Conservation (phyloP, 2,797 vertebrate species). For the Ficedula albicollis region DNA sequence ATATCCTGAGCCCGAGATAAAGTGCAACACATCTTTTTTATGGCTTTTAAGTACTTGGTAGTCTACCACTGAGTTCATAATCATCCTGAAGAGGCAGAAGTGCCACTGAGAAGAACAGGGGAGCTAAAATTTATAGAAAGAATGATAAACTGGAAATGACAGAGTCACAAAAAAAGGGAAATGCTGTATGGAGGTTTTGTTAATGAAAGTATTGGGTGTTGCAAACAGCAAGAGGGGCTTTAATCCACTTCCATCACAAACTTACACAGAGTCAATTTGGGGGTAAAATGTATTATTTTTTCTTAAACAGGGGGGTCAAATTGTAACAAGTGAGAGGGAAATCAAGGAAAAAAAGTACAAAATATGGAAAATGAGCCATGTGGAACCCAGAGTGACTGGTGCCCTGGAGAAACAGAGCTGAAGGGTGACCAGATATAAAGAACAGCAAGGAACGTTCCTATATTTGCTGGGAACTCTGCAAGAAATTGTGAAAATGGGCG, state of each 20-base stretch:
- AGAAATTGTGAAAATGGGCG: background rate
- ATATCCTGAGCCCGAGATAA: background rate
- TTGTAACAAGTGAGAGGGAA: background rate
- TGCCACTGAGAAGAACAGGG: background rate
- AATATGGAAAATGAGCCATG: background rate
- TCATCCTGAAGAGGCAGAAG: background rate
- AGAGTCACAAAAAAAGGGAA: background rate
- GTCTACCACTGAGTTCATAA: slow-evolving; percentile 13
- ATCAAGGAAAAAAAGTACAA: background rate
- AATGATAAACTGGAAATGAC: background rate
- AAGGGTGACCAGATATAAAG: background rate
- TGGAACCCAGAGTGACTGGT: background rate
- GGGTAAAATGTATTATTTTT: background rate
- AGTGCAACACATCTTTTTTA: background rate
- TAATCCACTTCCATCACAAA: background rate
- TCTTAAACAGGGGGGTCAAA: background rate
- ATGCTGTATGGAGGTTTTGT: background rate
- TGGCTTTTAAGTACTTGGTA: slow-evolving; percentile 15
- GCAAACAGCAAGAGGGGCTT: background rate
- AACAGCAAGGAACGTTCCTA: background rate
- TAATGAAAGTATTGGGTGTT: background rate
- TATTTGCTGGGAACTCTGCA: background rate
- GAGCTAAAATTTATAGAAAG: background rate
- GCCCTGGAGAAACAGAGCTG: background rate
- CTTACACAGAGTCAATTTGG: background rate